These are phyloP conservation scores for Drosophila crucigera DNA, from an alignment of 2,888 invertebrate genomes.

Conservation along the genomic window DNA sequence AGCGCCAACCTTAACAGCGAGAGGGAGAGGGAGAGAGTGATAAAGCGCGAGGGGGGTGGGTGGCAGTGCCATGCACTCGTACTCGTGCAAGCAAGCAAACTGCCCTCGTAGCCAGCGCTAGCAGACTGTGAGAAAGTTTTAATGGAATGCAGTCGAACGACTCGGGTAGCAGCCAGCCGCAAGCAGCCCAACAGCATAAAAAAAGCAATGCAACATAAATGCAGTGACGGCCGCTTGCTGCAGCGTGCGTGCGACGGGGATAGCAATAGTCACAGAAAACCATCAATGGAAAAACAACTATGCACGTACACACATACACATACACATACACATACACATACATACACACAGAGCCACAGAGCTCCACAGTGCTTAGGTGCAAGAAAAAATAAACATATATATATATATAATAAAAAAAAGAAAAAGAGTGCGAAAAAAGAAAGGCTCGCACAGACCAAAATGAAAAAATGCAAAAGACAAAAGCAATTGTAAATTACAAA, in stretches of 20 bases:
- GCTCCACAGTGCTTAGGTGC: constrained; percentile 38
- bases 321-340: constrained; percentile 2
- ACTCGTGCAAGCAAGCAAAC: constrained; percentile 35
- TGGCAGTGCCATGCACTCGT: constrained; percentile 50
- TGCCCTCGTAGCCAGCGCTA: constrained; percentile 41
- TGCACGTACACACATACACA: constrained; percentile 42
- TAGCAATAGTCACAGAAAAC: constrained; percentile 67
- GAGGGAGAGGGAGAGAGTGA: background rate
- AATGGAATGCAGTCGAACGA: constrained; percentile 85
- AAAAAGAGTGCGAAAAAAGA: constrained; percentile 49
- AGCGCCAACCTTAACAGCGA: background rate
- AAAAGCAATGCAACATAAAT: constrained; percentile 74
- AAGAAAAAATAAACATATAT: constrained; percentile 11
- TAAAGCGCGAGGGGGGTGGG: constrained; percentile 8
- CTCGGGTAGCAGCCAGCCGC: constrained; percentile 57
- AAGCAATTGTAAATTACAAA: constrained; percentile 77
- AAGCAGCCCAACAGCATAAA: constrained; percentile 56
- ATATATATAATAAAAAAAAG: background rate
- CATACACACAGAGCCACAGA: constrained; percentile 16
- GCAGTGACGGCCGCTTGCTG: constrained; percentile 38
- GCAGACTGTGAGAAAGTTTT: constrained; percentile 85
- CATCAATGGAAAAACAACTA: constrained; percentile 82
- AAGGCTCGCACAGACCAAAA: constrained; percentile 43
- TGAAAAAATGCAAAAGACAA: constrained; percentile 56
- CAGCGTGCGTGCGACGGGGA: constrained; percentile 48